Conservation (phyloP, 2,888 invertebrate species). For the Drosophila mettleri region DNA sequence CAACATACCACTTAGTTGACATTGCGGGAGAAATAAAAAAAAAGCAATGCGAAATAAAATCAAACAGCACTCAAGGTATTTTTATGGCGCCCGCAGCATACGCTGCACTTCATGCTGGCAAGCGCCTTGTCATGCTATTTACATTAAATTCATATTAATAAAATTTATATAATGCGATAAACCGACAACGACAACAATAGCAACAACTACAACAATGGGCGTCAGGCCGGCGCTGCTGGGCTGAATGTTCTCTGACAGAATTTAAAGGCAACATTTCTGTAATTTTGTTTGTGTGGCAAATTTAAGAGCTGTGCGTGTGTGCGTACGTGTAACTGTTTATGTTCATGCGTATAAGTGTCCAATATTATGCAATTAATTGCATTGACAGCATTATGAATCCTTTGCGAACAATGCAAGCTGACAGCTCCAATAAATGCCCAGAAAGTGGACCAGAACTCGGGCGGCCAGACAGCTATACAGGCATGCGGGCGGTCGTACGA, state of each 20-base stretch:
- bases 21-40: conserved; percentile 4
- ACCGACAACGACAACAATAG: conserved; percentile 31
- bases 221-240: conserved; percentile 27
- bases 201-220: conserved; percentile 26
- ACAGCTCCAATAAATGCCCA: conserved; percentile 69
- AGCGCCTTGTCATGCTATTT: conserved; percentile 53
- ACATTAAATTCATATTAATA: conserved; percentile 59
- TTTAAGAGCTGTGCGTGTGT: conserved; percentile 40
- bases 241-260: conserved; percentile 43
- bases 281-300: conserved; percentile 51
- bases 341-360: conserved; percentile 31
- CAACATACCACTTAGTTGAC: conserved; percentile 20
- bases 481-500: background rate
- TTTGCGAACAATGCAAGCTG: conserved; percentile 70
- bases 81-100: conserved; percentile 24
- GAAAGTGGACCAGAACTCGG: conserved; percentile 31
- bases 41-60: conserved; percentile 22
- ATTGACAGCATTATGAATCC: conserved; percentile 79
- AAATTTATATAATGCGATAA: conserved; percentile 59
- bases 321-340: conserved; percentile 11
- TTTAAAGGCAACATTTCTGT: conserved; percentile 44
- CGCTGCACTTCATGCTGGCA: conserved; percentile 22
- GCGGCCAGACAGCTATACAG: background rate
- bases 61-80: conserved; percentile 43
- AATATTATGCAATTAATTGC: conserved; percentile 78